Base-by-base conservation (phyloP, 1,140 invertebrate genomes). In the Drosophila punjabiensis region DNA sequence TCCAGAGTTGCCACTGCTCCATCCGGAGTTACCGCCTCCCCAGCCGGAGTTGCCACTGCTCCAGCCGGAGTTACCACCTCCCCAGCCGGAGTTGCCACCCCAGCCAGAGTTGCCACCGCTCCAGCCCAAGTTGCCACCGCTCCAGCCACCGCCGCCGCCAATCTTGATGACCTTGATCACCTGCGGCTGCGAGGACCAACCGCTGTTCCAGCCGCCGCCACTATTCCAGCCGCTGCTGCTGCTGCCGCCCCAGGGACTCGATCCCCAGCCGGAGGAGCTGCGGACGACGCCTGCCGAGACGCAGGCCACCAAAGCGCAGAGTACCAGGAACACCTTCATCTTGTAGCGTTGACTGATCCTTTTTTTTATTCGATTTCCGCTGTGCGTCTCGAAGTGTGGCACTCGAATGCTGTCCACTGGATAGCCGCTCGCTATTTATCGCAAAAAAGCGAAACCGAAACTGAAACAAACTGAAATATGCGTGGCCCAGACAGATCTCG, bases 281-380 rank as follows among this genome's bases (percentile, higher is more conserved):
- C 79, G 85, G 11, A 90, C 81, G 0, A 76, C 33, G 28, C 90
- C 86, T 4, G 91, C 91, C 10, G 91, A 85, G 18, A 76, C 64
- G 48, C 78, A 77, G 59, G 83, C 91, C 59, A 92, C 60, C 41
- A 92, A 16, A 0, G 81, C 90, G 63, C 78, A 85, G 37, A 92
- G 70, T 52, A 86, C 71, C 50, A 92, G 65, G 18, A 92, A 62
- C 11, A 92, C 43, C 65, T 92, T 92, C 89, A 92, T 92, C 37
- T 20, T 81, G 11, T 10, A 55, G 11, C 3, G 20, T 48, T 48
- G 20, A 6, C 5, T 59, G 64, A 45, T 52, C n/a, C 50, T 39
- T 39, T 13, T 37, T 6, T 13, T 5, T 2, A 14, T 14, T 8
- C 32, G 48, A n/a, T 30, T 41, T 35, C n/a, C 20, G 33, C 50